phyloP scores from a whole-genome alignment of 1,140 invertebrate species.

The Apocrypta bakeri region DNA sequence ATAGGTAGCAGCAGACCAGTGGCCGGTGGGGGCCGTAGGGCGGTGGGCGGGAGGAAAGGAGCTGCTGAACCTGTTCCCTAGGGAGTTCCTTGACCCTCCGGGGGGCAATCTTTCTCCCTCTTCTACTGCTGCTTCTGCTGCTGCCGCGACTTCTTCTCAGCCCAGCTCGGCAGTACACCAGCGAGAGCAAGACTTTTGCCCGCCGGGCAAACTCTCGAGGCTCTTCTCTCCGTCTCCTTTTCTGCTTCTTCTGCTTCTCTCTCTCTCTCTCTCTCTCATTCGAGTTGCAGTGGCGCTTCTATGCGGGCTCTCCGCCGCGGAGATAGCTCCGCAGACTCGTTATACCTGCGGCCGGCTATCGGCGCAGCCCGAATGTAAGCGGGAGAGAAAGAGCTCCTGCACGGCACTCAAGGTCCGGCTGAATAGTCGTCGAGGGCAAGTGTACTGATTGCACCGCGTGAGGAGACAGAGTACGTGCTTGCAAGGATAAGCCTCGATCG shows the following conservation, averaged over 20 bases:
- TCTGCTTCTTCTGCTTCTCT: not conserved
- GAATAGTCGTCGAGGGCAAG: slow-evolving; percentile 16
- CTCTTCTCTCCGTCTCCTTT: slow-evolving; percentile 8
- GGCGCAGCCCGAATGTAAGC: not conserved
- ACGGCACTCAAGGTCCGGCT: slow-evolving; percentile 34
- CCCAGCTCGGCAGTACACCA: slow-evolving; percentile 43
- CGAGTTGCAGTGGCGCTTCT: slow-evolving; percentile 45
- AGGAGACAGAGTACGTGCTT: no score
- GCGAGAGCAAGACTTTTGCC: slow-evolving; percentile 39
- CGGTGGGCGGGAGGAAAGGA: slow-evolving; percentile 63
- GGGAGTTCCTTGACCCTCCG: slow-evolving; percentile 74
- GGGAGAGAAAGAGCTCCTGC: slow-evolving; percentile 23
- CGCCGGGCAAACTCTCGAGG: slow-evolving; percentile 42
- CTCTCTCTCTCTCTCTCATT: not conserved
- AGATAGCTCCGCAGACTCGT: slow-evolving; percentile 7
- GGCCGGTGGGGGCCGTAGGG: slow-evolving; percentile 56
- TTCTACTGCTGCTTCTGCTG: not conserved
- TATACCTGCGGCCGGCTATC: slow-evolving; percentile 11
- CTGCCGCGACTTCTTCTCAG: slow-evolving; percentile 3
- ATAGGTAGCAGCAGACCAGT: slow-evolving; percentile 48
- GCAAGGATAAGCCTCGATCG: no score
- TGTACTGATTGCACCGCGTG: not conserved
- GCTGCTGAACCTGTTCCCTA: slow-evolving; percentile 74
- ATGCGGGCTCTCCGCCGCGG: not conserved
- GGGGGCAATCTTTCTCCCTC: slow-evolving; percentile 52